Percentiles rank a stretch among this genome's conserved stretches.
Evolutionary conservation across 2,113 vertebrate genomes (phyloP).

Genomic region (Martes martes): DNA sequence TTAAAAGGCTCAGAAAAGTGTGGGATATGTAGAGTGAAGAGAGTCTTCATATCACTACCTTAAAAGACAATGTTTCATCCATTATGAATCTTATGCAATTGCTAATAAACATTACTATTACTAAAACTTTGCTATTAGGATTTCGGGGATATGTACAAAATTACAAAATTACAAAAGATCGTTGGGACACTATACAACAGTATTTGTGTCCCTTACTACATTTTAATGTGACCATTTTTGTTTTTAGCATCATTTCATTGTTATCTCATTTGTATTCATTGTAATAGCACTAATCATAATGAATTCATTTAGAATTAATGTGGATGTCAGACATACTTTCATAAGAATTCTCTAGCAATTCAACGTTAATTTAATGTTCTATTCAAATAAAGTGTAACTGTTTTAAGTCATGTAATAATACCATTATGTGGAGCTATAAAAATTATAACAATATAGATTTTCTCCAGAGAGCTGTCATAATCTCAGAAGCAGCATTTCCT

Average conservation of each 20-base stretch:
- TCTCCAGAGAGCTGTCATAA: background rate
- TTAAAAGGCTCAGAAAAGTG: background rate
- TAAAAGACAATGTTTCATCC: background rate
- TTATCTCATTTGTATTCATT: slow-evolving; percentile 58
- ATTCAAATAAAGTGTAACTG: slow-evolving; percentile 49
- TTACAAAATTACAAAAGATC: background rate
- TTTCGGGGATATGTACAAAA: background rate
- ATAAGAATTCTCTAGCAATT: slow-evolving; percentile 24
- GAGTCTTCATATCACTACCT: background rate
- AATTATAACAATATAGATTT: slow-evolving; percentile 23
- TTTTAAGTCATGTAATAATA: slow-evolving; percentile 28
- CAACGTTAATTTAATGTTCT: slow-evolving; percentile 61
- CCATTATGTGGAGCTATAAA: slow-evolving; percentile 29
- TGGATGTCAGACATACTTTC: slow-evolving; percentile 26
- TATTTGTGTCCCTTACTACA: background rate
- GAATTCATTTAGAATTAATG: slow-evolving; percentile 64
- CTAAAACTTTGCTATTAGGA: background rate
- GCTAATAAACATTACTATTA: background rate
- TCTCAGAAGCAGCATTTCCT: background rate
- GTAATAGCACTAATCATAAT: slow-evolving; percentile 36
- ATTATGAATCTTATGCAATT: background rate
- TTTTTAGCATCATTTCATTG: slow-evolving; percentile 2
- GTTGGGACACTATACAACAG: background rate
- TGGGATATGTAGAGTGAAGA: background rate
- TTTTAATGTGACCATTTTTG: slow-evolving; percentile 9